Evolutionary conservation across 64 coral and sea anemone genomes (phyloP).

Genomic region (Actinia equina): DNA sequence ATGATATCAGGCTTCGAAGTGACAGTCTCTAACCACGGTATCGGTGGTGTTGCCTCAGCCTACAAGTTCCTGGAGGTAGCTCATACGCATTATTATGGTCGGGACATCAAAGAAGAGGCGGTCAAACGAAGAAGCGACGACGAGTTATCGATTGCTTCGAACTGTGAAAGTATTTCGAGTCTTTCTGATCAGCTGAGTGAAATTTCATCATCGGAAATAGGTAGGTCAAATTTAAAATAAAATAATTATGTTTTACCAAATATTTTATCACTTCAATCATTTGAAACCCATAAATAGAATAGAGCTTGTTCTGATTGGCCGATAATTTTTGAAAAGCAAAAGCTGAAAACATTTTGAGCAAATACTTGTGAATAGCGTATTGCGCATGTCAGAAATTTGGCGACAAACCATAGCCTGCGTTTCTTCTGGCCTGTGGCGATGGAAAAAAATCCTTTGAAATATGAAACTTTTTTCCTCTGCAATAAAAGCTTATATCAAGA

Average conservation of each 20-base stretch:
- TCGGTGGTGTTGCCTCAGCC: constrained; percentile 77
- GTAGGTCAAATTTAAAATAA: background rate
- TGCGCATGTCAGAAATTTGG: too few species aligned
- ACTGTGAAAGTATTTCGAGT: constrained; percentile 77
- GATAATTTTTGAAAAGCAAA: too few species aligned
- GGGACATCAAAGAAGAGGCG: constrained; percentile 70
- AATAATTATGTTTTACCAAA: too few species aligned
- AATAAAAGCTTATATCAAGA: too few species aligned
- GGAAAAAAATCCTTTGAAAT: too few species aligned
- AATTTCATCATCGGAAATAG: constrained; percentile 30
- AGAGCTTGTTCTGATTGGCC: too few species aligned
- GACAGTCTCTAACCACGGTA: constrained; percentile 66
- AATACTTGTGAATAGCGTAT: too few species aligned
- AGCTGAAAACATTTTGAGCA: too few species aligned
- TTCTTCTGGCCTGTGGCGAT: too few species aligned
- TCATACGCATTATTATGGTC: constrained; percentile 85
- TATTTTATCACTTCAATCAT: too few species aligned
- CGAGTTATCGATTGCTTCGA: constrained; percentile 69
- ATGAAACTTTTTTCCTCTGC: too few species aligned
- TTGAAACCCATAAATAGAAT: background rate
- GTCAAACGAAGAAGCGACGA: constrained; percentile 54
- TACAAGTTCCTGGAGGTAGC: constrained; percentile 90
- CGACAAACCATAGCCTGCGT: too few species aligned
- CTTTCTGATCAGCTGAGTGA: constrained; percentile 55
- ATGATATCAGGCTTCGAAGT: constrained; percentile 70